Evolutionary conservation across 1,140 invertebrate species (phyloP).

Genomic region (Ceratitis capitata): DNA sequence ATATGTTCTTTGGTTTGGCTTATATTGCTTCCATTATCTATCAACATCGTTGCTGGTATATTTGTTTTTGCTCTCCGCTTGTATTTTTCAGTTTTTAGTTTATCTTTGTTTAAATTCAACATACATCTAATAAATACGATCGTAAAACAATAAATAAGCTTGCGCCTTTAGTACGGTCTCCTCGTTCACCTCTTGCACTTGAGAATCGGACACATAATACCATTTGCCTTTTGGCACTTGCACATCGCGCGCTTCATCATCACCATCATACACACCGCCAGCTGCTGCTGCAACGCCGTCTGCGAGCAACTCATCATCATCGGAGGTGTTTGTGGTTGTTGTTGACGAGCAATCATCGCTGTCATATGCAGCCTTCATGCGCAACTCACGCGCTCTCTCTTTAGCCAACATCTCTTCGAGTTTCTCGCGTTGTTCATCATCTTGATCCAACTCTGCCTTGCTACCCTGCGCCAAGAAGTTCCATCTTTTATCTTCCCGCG

Average conservation of each 20-base stretch:
- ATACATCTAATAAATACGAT: constrained; percentile 75
- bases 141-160: constrained; percentile 98
- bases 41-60: constrained; percentile 6
- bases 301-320: constrained; percentile 65
- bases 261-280: constrained; percentile 56
- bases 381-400: constrained; percentile 62
- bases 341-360: constrained; percentile 66
- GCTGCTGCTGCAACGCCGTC: constrained; percentile 63
- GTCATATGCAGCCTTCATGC: constrained; percentile 59
- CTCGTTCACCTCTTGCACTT: constrained; percentile 83
- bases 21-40: too few species aligned
- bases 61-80: too few species aligned
- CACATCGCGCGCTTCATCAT: constrained; percentile 60
- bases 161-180: constrained; percentile 83
- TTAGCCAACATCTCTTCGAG: constrained; percentile 57
- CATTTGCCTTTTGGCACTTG: constrained; percentile 79
- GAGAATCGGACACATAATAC: constrained; percentile 93
- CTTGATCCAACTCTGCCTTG: constrained; percentile 64
- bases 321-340: constrained; percentile 51
- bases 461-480: constrained; percentile 74
- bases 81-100: too few species aligned
- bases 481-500: constrained; percentile 72
- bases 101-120: neutral
- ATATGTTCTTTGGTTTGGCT: too few species aligned
- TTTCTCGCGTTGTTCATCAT: constrained; percentile 58